These are phyloP conservation scores for Stenotaenia linearis DNA, from an alignment of 2,888 invertebrate species.

Conservation along the genomic window DNA sequence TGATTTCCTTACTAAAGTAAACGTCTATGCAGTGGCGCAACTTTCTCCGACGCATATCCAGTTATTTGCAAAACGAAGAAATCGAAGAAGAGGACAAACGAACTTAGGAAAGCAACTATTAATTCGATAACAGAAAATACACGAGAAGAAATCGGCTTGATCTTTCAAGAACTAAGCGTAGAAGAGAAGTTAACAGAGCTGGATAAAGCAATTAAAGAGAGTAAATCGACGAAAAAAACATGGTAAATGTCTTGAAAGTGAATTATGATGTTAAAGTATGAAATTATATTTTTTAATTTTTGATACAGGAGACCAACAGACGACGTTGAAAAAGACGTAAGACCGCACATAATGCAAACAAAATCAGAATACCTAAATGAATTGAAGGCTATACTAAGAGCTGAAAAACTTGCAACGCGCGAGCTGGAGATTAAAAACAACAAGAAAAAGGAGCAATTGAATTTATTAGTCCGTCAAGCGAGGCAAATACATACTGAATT, in stretches of 20 bases:
- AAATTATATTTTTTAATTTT: background rate
- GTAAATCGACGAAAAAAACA: background rate
- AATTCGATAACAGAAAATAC: background rate
- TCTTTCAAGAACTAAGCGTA: background rate
- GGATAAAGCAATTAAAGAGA: background rate
- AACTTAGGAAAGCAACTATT: background rate
- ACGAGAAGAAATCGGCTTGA: background rate
- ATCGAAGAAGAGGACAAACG: background rate
- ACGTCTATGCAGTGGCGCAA: background rate
- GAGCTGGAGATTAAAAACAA: background rate
- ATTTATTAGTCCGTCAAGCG: too few species aligned
- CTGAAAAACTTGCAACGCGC: background rate
- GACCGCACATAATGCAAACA: background rate
- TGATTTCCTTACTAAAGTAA: background rate
- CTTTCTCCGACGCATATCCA: background rate
- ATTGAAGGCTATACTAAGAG: background rate
- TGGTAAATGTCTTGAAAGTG: background rate
- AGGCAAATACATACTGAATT: too few species aligned
- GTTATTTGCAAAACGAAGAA: background rate
- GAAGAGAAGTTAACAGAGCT: background rate
- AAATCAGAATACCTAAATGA: conserved; percentile 17
- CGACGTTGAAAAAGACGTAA: conserved; percentile 28
- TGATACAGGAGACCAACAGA: conserved; percentile 33
- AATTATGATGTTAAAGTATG: background rate
- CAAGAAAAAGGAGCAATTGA: background rate